These are phyloP conservation scores for Gobio gobio DNA, from an alignment of 2,113 vertebrate genomes.

Conservation along the genomic window DNA sequence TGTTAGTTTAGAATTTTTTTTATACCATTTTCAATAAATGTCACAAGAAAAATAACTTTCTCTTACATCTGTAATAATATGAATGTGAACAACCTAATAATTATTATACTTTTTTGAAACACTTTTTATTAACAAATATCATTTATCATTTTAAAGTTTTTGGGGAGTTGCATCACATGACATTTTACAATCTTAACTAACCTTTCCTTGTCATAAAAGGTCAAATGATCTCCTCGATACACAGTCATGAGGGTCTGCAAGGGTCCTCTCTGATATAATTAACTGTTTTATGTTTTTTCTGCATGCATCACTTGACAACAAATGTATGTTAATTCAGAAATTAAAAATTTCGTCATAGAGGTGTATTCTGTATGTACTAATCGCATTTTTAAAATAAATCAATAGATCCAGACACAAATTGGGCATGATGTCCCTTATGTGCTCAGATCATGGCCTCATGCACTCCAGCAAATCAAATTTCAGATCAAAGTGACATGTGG, in stretches of 20 bases:
- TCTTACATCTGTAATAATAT: no score
- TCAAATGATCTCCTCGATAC: neutral
- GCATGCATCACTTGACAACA: neutral
- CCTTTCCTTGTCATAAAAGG: neutral
- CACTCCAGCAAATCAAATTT: neutral
- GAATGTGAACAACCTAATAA: neutral
- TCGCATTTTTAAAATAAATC: neutral
- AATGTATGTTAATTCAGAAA: neutral
- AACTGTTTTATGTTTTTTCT: neutral
- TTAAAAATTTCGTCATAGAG: neutral
- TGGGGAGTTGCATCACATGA: neutral
- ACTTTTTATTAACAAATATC: neutral
- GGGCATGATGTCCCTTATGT: neutral
- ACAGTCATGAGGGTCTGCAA: neutral
- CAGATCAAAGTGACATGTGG: neutral
- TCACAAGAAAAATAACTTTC: no score
- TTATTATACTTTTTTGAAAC: no score
- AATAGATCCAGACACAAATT: neutral
- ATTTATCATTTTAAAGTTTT: neutral
- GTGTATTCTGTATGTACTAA: neutral
- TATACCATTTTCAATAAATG: no score
- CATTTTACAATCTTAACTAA: neutral
- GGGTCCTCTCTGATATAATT: neutral
- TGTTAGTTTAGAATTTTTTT: no score
- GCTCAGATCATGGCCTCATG: neutral